Base-by-base conservation (phyloP, 2,113 vertebrate species). In the Hypanus sabinus region DNA sequence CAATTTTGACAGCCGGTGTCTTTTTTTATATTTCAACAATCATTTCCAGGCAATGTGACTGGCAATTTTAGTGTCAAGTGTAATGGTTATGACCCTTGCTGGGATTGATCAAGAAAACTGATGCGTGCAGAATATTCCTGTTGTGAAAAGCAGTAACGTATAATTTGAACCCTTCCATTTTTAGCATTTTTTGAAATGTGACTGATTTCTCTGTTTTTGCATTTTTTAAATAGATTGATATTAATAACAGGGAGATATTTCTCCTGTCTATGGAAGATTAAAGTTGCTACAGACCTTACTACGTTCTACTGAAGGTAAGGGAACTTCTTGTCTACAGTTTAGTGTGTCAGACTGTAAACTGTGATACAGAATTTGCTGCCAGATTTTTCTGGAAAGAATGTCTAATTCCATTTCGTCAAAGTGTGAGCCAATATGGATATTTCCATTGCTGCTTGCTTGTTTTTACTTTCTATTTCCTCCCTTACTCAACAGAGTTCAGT, bases 141-240 rank as follows among this genome's bases (percentile, higher is more conserved):
- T 36, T 75, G 91, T 73, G 91, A 73, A 22, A 93, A 73, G 24
- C 70, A 75, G 38, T 75, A 71, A 71, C 68, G 5, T 93, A 46
- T 46, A 93, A 93, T 93, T 93, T 93, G 68, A 73, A 73, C 5
- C 71, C 38, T 55, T 75, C 91, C 73, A 75, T 93, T 75, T 75
- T 73, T 93, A 30, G 27, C 36, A 3, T 30, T 12, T 16, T 55
- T 55, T 93, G 36, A 27, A 46, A 16, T 38, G 20, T 36, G n/a
- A 75, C 68, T 73, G 91, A 93, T 73, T 73, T 55, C 73, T n/a
- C 20, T 73, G 22, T 12, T 55, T 92, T 27, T 18, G 20, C 30
- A 6, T 73, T 71, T 93, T 73, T 88, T 88, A 88, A 27, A 30
- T 30, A 36, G 68, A 75, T 93, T 93, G 71, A 73, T 93, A 93